These are phyloP conservation scores for Otis tarda DNA, from an alignment of 2,113 vertebrate species.

Conservation along the genomic window DNA sequence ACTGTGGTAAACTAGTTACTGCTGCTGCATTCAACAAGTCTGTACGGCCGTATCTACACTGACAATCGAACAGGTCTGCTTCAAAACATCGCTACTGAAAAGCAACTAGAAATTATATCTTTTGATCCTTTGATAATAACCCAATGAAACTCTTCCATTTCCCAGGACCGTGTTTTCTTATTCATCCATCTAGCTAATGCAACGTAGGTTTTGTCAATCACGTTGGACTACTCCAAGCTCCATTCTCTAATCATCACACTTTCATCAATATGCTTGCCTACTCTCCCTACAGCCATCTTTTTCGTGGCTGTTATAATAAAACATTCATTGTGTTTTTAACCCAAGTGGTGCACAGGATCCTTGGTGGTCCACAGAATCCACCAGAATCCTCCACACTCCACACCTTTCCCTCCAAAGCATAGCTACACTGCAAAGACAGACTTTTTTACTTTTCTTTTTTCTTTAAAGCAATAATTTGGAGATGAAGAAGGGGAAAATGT, in stretches of 20 bases:
- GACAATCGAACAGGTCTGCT: neutral
- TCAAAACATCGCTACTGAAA: neutral
- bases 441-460: neutral
- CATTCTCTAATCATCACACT: neutral
- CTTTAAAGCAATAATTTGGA: neutral
- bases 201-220: neutral
- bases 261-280: neutral
- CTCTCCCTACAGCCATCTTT: rapidly evolving
- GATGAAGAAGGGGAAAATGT: neutral
- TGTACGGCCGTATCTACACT: neutral
- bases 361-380: too few relatives aligned
- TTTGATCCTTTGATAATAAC: neutral
- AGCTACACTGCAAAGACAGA: neutral
- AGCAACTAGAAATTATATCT: neutral
- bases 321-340: neutral
- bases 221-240: neutral
- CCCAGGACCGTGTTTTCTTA: neutral
- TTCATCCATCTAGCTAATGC: neutral
- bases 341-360: neutral
- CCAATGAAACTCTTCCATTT: neutral
- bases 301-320: neutral
- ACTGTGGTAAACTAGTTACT: neutral
- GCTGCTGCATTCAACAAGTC: neutral
- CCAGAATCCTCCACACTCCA: neutral
- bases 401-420: neutral